Evolutionary conservation across 2,113 vertebrate species (phyloP).

Genomic region (Pachyramphus minor): DNA sequence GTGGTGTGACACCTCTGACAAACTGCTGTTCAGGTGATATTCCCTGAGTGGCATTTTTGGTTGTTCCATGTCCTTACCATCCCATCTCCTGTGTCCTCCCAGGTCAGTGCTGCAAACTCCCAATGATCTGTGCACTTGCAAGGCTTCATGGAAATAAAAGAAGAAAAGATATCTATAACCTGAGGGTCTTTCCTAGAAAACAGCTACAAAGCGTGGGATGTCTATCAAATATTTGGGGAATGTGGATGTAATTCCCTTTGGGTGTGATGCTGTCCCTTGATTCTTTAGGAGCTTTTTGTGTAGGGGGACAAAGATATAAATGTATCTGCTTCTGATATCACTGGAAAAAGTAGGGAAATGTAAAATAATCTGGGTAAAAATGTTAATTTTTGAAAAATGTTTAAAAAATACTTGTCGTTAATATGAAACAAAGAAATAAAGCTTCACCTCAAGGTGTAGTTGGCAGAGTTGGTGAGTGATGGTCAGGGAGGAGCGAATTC

Average conservation of each 20-base stretch:
- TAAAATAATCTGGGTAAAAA: not conserved
- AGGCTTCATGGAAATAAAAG: fast-evolving
- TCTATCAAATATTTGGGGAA: not conserved
- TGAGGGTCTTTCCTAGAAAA: not conserved
- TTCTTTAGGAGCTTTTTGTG: not conserved
- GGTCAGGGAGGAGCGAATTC: not conserved
- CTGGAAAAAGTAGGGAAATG: not conserved
- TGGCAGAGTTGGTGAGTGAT: not conserved
- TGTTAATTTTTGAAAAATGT: not conserved
- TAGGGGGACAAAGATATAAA: not conserved
- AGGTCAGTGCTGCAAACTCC: fast-evolving
- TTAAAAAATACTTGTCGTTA: not conserved
- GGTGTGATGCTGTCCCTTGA: not conserved
- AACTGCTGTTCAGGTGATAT: not conserved
- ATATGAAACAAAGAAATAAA: not conserved
- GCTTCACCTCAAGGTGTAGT: not conserved
- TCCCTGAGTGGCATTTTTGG: not conserved
- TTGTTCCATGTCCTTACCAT: not conserved
- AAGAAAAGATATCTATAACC: not conserved
- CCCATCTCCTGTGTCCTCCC: fast-evolving
- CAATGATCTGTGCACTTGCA: not conserved
- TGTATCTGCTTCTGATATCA: not conserved
- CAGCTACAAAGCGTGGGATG: not conserved
- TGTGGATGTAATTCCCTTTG: not conserved
- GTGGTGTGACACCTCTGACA: fast-evolving